Conservation (phyloP, 2,113 vertebrate species). For the Gulo gulo region DNA sequence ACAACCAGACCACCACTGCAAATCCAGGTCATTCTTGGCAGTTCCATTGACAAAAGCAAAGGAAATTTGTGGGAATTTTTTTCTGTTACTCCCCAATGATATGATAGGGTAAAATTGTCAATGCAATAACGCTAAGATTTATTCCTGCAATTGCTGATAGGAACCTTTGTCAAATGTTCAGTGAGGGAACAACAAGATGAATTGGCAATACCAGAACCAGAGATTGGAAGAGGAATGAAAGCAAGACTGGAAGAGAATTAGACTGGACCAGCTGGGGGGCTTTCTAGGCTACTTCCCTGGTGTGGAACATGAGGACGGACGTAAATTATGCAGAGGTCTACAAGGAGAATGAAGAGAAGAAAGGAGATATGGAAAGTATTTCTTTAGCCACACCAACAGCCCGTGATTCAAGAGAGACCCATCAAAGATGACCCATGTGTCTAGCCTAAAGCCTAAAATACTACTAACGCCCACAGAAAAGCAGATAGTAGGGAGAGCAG, state of each 20-base stretch:
- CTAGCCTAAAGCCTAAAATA: background rate
- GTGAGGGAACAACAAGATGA: background rate
- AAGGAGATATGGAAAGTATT: background rate
- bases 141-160: background rate
- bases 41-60: background rate
- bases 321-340: background rate
- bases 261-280: background rate
- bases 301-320: background rate
- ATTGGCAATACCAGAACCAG: background rate
- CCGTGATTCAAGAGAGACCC: background rate
- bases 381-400: background rate
- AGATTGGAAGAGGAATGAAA: background rate
- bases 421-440: background rate
- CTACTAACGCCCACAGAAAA: background rate
- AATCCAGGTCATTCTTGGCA: background rate
- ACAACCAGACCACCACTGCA: background rate
- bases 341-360: background rate
- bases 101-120: background rate
- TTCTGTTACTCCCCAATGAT: background rate
- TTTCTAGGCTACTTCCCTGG: background rate
- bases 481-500: background rate
- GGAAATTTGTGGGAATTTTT: background rate
- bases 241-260: background rate
- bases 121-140: background rate
- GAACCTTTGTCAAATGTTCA: background rate